Conservation (phyloP, 2,113 vertebrate species). For the Seriola aureovittata region DNA sequence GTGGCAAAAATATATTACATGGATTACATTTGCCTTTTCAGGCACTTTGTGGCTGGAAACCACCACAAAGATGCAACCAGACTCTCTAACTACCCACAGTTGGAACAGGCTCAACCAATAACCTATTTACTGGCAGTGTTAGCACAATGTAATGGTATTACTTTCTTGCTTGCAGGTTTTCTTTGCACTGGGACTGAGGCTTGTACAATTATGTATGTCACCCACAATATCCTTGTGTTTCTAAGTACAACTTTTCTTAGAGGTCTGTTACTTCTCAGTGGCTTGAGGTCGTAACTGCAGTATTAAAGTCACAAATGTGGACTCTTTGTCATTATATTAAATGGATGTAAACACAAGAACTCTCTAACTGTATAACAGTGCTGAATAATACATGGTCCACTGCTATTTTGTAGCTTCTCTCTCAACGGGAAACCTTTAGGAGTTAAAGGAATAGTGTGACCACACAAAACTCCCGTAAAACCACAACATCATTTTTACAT, state of each 20-base stretch:
- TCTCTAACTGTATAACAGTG: neutral
- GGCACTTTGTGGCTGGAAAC: conserved; percentile 10
- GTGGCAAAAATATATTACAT: neutral
- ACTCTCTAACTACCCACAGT: conserved; percentile 24
- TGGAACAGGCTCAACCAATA: conserved; percentile 22
- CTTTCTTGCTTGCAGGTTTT: conserved; percentile 47
- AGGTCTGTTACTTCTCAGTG: conserved; percentile 20
- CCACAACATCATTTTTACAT: too few species aligned
- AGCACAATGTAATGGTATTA: conserved; percentile 47
- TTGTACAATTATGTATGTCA: conserved; percentile 19
- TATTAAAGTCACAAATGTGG: conserved; percentile 8
- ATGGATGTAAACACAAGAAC: neutral
- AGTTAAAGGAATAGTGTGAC: neutral
- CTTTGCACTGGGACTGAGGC: conserved; percentile 6
- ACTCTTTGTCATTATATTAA: neutral
- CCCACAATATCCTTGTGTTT: conserved; percentile 33
- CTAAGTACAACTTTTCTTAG: conserved; percentile 2
- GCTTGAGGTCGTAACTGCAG: neutral
- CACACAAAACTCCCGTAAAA: too few species aligned
- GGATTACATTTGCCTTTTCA: conserved; percentile 32
- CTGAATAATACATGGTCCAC: neutral
- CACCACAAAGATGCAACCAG: conserved; percentile 33
- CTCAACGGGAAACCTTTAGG: neutral
- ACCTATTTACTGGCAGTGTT: conserved; percentile 36
- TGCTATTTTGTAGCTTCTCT: neutral